Evolutionary conservation across 2,113 vertebrate species (phyloP), one percentile per base, ranked within the genome.

Genomic region (Varanus komodoensis): DNA sequence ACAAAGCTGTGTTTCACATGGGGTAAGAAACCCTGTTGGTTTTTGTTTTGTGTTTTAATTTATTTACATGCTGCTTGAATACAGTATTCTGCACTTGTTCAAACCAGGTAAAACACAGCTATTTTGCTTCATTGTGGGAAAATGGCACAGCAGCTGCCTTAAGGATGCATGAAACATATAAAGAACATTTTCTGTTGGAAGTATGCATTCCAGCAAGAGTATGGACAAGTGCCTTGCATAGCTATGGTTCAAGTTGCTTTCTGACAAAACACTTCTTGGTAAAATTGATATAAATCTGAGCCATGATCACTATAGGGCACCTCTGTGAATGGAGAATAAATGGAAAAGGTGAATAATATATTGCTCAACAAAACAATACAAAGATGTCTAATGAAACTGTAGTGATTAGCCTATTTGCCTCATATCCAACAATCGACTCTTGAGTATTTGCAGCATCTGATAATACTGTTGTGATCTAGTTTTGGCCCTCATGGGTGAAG

Each of bases 41-140:
- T 68, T 25, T 17, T 14, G 29, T 57, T 83, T 38, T 52, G n/a
- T 82, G 34, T 38, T 44, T 77, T 77, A 78, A 52, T 85, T 87
- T 84, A 52, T 91, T 79, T 82, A 90, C 73, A 67, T 93, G 27
- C n/a, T 8, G 2, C 19, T 48, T 83, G 15, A 78, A 6, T 57
- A 21, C n/a, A 29, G 0, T 85, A n/a, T 85, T 54, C 44, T 52
- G 2, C 48, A 9, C 15, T 80, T 57, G 3, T 73, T 54, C n/a
- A 52, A 29, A 48, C 32, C 17, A 38, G 48, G n/a, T 23, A 54
- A 90, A 86, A 52, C 11, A 69, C 25, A 68, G 48, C 48, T 54
- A 32, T 71, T 68, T 79, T 71, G n/a, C 75, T 79, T 71, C 8
- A n/a, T 38, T 38, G 5, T 8, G 23, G 25, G 32, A 74, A 14